phyloP scores from a whole-genome alignment of 2,888 invertebrate species.

The Piscicola geometra region DNA sequence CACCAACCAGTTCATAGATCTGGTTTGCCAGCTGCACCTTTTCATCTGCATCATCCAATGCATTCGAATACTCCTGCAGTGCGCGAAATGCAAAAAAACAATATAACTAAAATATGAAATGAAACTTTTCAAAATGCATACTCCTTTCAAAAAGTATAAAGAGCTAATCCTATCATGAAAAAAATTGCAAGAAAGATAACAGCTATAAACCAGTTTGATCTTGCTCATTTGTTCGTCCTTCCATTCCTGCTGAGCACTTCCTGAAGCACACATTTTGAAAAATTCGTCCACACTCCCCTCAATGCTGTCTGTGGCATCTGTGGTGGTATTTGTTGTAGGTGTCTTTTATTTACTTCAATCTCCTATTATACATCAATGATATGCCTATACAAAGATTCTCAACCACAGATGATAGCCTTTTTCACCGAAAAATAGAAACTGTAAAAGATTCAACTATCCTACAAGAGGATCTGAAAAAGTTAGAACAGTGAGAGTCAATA shows the following conservation, averaged over 20 bases:
- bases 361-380: too few relatives aligned
- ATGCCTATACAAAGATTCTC: too few relatives aligned
- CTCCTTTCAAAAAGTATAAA: not conserved
- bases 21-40: conserved; percentile 89
- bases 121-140: conserved; percentile 6
- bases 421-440: not conserved
- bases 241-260: conserved; percentile 63
- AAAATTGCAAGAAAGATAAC: conserved; percentile 13
- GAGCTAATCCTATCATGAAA: not conserved
- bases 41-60: conserved; percentile 89
- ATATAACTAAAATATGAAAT: too few relatives aligned
- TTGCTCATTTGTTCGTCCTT: conserved; percentile 68
- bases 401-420: too few relatives aligned
- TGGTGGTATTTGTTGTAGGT: too few relatives aligned
- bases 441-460: too few relatives aligned
- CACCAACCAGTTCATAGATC: conserved; percentile 76
- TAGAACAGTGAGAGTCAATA: too few relatives aligned
- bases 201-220: conserved; percentile 59
- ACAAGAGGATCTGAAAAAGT: too few relatives aligned
- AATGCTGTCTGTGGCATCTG: conserved; percentile 76
- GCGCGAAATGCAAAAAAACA: conserved; percentile 9
- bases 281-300: conserved; percentile 82
- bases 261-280: conserved; percentile 62
- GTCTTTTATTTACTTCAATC: too few relatives aligned
- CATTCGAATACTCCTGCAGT: conserved; percentile 74